Base-by-base conservation (phyloP, 2,113 vertebrate species). In the Empidonax traillii region DNA sequence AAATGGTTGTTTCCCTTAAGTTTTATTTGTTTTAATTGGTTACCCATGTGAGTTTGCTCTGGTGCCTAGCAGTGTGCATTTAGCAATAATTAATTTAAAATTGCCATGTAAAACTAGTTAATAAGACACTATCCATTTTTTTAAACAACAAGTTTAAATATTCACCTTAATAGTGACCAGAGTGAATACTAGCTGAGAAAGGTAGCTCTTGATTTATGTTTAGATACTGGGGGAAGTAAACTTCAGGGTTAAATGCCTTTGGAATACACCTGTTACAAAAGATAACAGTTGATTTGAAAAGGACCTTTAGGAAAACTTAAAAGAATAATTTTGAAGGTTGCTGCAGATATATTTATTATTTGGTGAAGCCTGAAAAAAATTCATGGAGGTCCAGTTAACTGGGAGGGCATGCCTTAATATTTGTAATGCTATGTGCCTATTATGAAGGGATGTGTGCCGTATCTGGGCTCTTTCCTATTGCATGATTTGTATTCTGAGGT, bases 381-480 rank as follows among this genome's bases (percentile, higher is more conserved):
- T 88, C 27, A 1, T 14, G 62, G 68, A 67, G 30, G 44, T 67
- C 23, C 35, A 39, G 41, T 2, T 14, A 33, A 35, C 24, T 89
- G 53, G 17, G 47, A 75, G 24, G 17, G 2, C 24, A 25, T 47
- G 18, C 20, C 53, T 53, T 52, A 41, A 19, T 47, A 6, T 68
- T 73, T 2, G 9, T 84, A 58, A 14, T 46, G 39, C 44, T 10
- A 5, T 16, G 17, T 67, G 49, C 44, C 24, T 71, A 1, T 37
- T 41, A 13, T 18, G 68, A 51, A 43, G 8, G 23, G 25, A 16
- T 20, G 3, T 16, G 6, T 66, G 53, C 37, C 2, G 0, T 61
- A 7, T 75, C 65, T 74, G 46, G n/a, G 43, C 24, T 35, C n/a
- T 31, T 30, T 51, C 16, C 13, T 76, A 1, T 31, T 52, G 33